phyloP scores from a whole-genome alignment of 2,113 vertebrate genomes.

The Indicator indicator region DNA sequence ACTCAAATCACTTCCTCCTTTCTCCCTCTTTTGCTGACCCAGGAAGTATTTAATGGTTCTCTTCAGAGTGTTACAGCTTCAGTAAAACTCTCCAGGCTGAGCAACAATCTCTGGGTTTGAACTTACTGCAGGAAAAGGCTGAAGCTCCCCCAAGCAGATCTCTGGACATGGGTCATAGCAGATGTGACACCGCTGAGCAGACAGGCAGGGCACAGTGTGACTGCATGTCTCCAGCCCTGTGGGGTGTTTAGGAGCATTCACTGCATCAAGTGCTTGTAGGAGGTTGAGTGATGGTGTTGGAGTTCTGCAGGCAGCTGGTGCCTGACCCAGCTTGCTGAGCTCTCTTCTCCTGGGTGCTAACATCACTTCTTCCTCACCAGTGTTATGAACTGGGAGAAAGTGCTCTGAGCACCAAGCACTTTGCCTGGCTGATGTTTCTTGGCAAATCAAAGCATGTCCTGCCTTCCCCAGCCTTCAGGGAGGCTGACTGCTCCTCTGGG shows the following conservation, averaged over 20 bases:
- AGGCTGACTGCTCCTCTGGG: neutral
- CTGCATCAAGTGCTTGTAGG: neutral
- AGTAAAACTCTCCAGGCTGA: neutral
- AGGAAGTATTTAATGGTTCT: neutral
- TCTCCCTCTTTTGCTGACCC: neutral
- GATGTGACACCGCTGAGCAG: neutral
- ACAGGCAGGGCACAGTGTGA: neutral
- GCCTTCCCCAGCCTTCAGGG: neutral
- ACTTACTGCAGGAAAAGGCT: neutral
- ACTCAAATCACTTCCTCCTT: neutral
- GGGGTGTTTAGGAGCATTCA: neutral
- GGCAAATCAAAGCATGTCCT: neutral
- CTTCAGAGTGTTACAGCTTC: neutral
- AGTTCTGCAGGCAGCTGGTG: neutral
- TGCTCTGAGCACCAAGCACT: neutral
- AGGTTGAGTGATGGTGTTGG: neutral
- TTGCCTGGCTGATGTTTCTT: neutral
- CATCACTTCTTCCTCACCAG: neutral
- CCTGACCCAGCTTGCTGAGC: neutral
- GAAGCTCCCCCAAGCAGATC: neutral
- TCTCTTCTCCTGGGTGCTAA: neutral
- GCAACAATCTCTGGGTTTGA: neutral
- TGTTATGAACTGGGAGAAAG: neutral
- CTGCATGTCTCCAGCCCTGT: neutral
- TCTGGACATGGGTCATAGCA: accelerated